phyloP scores from a whole-genome alignment of 2,888 invertebrate species.

The Mellilla xanthometata region DNA sequence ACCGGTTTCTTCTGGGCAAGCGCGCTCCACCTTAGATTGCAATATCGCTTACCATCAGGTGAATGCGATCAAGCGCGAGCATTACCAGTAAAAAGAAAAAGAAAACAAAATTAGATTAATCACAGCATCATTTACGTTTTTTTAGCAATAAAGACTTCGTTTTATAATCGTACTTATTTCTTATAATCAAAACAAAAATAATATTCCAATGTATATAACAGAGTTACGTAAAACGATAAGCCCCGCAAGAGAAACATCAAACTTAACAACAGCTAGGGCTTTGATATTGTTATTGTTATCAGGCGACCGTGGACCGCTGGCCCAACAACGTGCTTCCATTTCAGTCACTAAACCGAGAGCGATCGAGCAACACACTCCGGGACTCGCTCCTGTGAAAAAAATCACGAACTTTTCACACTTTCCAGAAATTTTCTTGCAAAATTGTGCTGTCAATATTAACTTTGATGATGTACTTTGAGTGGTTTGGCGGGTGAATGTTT shows the following conservation, averaged over 20 bases:
- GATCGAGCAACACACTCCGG: conserved; percentile 23
- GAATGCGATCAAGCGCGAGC: no score
- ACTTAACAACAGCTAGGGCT: neutral
- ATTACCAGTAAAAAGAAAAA: no score
- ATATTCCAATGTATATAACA: neutral
- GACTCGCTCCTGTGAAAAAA: neutral
- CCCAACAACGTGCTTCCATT: conserved; percentile 4
- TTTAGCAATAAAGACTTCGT: no score
- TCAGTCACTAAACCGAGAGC: conserved; percentile 29
- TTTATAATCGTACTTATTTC: no score
- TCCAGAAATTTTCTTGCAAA: conserved; percentile 4
- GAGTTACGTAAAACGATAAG: no score
- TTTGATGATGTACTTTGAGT: conserved; percentile 5
- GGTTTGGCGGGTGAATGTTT: conserved; percentile 10
- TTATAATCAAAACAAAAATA: no score
- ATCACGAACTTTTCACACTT: conserved; percentile 5
- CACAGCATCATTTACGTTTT: no score
- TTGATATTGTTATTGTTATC: neutral
- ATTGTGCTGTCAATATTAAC: conserved; percentile 5
- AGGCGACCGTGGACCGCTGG: neutral
- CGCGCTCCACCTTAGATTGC: no score
- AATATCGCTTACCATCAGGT: no score
- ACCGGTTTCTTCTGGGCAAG: no score
- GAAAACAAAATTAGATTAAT: no score
- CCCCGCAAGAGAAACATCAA: no score